Base-by-base conservation (phyloP, 2,888 invertebrate genomes). In the Cosmia pyralina region DNA sequence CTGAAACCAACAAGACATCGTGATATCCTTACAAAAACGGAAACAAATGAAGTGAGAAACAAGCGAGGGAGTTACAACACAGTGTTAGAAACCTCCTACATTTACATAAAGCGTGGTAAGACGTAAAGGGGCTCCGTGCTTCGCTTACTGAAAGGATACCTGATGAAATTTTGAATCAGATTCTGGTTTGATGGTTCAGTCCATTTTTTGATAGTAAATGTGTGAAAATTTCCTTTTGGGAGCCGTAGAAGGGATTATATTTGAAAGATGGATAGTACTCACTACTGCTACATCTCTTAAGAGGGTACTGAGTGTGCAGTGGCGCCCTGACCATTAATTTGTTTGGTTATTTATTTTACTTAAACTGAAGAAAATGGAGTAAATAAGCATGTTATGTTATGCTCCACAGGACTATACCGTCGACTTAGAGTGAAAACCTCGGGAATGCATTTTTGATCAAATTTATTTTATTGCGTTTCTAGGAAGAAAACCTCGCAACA, bases 91-190 rank as follows among this genome's bases (percentile, higher is more conserved):
- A 84, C 82, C 85, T 74, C 69, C 84, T 72, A 85, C 87, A 90
- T 91, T 91, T 91, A 88, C 91, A 91, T 91, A 90, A 89, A 88
- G 86, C 86, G 84, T 77, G 82, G 72, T 64, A 73, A 85, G 87
- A 88, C 85, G 90, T 90, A 90, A 90, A 90, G 88, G 81, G 72
- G 48, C 57, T 75, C 41, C 90, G 90, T 91, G 90, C 82, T 75
- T 78, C 74, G 90, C 80, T 83, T 87, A 79, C 88, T 50, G 62
- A 90, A 69, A 69, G 78, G 58, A 79, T 86, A 90, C 91, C 89
- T 91, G 90, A 90, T 88, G 82, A 88, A 89, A 91, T 90, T 91
- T 85, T 85, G 85, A 88, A 90, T 90, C 87, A 88, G 86, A 58
- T 71, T 34, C 72, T 59, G 15, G 57, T 48, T 68, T 82, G 72